phyloP scores from a whole-genome alignment of 2,113 vertebrate species.

The Motacilla tschutschensis region DNA sequence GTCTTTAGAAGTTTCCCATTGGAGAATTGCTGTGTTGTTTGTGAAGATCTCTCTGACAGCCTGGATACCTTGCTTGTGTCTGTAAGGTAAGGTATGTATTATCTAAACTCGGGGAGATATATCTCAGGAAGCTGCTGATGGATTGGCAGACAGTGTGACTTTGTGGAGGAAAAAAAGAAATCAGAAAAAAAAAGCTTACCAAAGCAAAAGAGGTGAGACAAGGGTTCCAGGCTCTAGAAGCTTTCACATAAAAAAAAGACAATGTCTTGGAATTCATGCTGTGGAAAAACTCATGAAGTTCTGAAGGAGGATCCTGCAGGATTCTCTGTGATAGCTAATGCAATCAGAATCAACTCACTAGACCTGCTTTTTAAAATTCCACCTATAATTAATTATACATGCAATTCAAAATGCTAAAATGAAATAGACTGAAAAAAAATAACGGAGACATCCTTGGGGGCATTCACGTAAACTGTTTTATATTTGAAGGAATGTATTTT shows the following conservation, averaged over 20 bases:
- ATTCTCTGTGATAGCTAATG: background rate
- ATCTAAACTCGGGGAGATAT: background rate
- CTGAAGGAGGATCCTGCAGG: background rate
- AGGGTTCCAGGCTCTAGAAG: background rate
- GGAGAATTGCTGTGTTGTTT: background rate
- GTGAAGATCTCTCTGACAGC: background rate
- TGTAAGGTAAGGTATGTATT: background rate
- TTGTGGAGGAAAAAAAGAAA: background rate
- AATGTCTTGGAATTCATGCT: background rate
- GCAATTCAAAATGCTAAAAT: background rate
- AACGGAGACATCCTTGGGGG: background rate
- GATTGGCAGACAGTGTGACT: background rate
- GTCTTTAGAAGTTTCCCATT: background rate
- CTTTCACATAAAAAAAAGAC: background rate
- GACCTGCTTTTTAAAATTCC: background rate
- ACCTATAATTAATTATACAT: background rate
- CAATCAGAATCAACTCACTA: background rate
- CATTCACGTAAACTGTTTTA: background rate
- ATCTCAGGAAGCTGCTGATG: background rate
- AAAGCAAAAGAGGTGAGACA: background rate
- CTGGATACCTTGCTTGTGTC: background rate
- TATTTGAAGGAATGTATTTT: slow-evolving; percentile 16
- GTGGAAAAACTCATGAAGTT: background rate
- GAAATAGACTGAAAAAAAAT: background rate
- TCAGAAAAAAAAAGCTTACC: background rate